phyloP scores from a whole-genome alignment of 2,113 vertebrate species.

The Trachemys scripta region DNA sequence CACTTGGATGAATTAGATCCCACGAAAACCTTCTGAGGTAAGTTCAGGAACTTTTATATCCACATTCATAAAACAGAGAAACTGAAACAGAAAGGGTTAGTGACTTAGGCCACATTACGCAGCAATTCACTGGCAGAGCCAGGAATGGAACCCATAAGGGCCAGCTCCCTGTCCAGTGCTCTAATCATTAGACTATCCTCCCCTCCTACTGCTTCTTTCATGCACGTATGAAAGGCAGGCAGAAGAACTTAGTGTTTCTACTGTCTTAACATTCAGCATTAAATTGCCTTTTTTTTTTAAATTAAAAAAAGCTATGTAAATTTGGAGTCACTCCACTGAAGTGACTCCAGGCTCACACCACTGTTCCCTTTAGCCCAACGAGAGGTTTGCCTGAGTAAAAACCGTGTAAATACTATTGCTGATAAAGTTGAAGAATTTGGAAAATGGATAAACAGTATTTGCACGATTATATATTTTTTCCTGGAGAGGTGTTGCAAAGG shows the following conservation, averaged over 20 bases:
- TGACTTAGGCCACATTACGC: neutral
- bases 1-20: neutral
- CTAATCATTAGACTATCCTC: neutral
- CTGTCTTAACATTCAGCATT: neutral
- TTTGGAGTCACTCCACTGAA: neutral
- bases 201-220: neutral
- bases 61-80: neutral
- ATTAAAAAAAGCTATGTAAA: neutral
- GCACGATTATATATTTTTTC: neutral
- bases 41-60: neutral
- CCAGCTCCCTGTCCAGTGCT: neutral
- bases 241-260: neutral
- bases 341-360: neutral
- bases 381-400: neutral
- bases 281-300: neutral
- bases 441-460: neutral
- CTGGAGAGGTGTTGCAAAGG: neutral
- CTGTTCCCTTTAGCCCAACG: neutral
- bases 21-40: neutral
- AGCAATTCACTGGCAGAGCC: neutral
- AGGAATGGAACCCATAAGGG: neutral
- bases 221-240: neutral
- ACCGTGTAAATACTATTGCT: neutral
- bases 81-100: neutral
- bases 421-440: neutral